Evolutionary conservation across 2,888 invertebrate genomes (phyloP).

Genomic region (Melanotus villosus): DNA sequence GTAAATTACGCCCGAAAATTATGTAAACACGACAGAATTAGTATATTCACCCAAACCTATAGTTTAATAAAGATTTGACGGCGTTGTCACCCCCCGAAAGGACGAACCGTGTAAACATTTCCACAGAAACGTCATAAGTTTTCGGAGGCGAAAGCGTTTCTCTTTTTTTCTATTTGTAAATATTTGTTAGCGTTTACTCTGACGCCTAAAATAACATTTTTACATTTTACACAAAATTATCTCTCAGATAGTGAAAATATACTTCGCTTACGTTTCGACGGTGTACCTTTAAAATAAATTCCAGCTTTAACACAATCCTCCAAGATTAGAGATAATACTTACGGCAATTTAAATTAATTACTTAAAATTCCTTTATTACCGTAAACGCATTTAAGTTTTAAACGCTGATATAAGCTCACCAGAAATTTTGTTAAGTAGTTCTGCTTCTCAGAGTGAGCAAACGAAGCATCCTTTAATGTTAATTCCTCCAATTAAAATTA

Average conservation of each 20-base stretch:
- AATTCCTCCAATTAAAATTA: constrained; percentile 4
- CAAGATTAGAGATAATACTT: constrained; percentile 42
- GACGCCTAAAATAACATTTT: constrained; percentile 20
- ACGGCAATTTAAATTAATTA: constrained; percentile 44
- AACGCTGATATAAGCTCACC: constrained; percentile 36
- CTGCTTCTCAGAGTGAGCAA: constrained; percentile 3
- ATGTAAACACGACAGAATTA: no score
- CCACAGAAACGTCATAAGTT: background rate
- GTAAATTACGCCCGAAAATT: no score
- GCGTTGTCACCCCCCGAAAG: no score
- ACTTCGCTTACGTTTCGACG: constrained; percentile 4
- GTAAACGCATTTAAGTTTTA: constrained; percentile 41
- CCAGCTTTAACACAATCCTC: constrained; percentile 32
- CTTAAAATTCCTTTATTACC: constrained; percentile 36
- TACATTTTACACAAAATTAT: constrained; percentile 9
- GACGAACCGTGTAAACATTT: background rate
- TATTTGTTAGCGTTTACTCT: constrained; percentile 12
- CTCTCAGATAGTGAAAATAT: background rate
- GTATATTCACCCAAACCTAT: no score
- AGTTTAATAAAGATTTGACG: no score
- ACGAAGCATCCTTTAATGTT: constrained; percentile 8
- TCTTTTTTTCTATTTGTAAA: constrained; percentile 19
- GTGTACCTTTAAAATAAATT: constrained; percentile 26
- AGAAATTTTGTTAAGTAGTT: constrained; percentile 29
- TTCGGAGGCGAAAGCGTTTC: background rate